Percentiles rank a stretch among this genome's conserved stretches.
These are phyloP conservation scores for Zalophus californianus DNA, from an alignment of 2,797 vertebrate genomes.

Conservation along the genomic window DNA sequence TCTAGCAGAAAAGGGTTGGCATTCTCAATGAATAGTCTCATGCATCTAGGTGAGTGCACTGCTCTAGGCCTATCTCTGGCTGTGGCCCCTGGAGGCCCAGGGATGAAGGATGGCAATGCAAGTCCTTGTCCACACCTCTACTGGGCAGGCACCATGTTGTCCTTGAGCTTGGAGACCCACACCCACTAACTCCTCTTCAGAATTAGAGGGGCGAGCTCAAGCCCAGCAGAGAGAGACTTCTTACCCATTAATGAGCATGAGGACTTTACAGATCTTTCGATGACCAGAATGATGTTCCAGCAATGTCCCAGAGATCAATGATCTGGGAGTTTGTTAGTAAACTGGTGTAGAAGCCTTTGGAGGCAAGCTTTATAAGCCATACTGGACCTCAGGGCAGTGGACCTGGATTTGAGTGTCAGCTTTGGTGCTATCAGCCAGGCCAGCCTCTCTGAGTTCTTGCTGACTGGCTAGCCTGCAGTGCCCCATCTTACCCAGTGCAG, in stretches of 20 bases:
- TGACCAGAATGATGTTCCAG: neutral
- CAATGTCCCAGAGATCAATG: neutral
- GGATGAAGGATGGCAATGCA: neutral
- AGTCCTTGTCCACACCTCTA: fast-evolving
- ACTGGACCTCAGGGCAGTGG: neutral
- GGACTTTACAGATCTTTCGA: neutral
- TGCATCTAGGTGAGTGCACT: neutral
- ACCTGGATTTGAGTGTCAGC: neutral
- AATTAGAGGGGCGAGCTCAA: neutral
- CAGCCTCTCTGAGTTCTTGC: neutral
- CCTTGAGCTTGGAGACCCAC: neutral
- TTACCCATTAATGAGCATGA: neutral
- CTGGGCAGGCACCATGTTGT: neutral
- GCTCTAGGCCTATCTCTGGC: neutral
- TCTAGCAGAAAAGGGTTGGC: neutral
- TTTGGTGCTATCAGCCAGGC: neutral
- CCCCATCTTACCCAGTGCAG: neutral
- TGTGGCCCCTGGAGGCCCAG: neutral
- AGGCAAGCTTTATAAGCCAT: neutral
- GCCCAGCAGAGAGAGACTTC: neutral
- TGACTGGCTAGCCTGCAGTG: neutral
- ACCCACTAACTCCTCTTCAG: neutral
- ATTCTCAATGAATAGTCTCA: neutral
- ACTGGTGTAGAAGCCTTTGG: neutral
- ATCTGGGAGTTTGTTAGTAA: neutral